These are phyloP conservation scores for Phasianus colchicus DNA, from an alignment of 2,113 vertebrate genomes.

Conservation along the genomic window DNA sequence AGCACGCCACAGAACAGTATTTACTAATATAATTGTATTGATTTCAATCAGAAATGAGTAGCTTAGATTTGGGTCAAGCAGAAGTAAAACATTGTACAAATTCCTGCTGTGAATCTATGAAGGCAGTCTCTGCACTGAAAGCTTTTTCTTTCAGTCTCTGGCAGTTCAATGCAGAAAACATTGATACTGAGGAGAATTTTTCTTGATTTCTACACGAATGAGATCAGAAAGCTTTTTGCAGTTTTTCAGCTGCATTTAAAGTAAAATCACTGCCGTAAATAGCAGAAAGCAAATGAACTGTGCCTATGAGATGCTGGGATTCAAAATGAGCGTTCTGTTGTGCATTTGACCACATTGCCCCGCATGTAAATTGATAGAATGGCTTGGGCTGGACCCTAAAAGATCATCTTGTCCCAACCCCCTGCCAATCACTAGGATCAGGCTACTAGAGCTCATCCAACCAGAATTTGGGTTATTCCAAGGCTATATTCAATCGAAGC, in stretches of 20 bases:
- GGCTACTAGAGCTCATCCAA: too few relatives aligned
- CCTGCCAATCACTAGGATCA: too few relatives aligned
- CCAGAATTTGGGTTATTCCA: not conserved
- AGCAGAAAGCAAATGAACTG: not conserved
- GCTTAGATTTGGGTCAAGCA: not conserved
- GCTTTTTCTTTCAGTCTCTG: not conserved
- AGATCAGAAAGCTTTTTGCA: not conserved
- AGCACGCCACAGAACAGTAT: not conserved
- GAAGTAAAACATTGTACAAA: not conserved
- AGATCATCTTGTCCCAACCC: too few relatives aligned
- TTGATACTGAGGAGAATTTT: not conserved
- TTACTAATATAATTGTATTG: not conserved
- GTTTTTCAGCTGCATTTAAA: not conserved
- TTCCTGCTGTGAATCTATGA: not conserved
- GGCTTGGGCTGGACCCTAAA: too few relatives aligned
- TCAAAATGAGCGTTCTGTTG: not conserved
- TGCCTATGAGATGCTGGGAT: not conserved
- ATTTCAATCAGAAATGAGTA: not conserved
- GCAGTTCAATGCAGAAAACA: not conserved
- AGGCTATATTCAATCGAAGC: fast-evolving
- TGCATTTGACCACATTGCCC: fast-evolving
- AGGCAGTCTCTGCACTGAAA: not conserved
- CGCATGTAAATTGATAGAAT: fast-evolving
- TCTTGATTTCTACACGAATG: not conserved
- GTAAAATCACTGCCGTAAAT: not conserved